Conservation (phyloP, 2,797 vertebrate species). For the Fratercula arctica region DNA sequence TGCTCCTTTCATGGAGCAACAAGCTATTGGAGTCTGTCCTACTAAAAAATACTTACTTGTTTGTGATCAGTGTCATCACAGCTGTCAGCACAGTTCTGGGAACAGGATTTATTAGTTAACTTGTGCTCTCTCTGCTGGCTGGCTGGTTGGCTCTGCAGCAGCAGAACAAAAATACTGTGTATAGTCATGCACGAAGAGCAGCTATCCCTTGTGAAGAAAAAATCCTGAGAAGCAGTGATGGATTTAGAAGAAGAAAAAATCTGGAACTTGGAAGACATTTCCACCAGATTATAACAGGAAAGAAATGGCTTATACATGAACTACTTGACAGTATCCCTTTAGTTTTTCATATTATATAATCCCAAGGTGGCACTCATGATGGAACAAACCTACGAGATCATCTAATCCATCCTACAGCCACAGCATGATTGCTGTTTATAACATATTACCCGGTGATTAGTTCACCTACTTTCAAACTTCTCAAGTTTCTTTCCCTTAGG, state of each 20-base stretch:
- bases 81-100: background rate
- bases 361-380: background rate
- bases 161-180: conserved; percentile 15
- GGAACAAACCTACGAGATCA: background rate
- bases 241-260: background rate
- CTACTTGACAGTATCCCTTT: conserved; percentile 24
- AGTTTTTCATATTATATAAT: background rate
- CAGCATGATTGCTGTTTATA: background rate
- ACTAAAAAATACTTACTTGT: conserved; percentile 20
- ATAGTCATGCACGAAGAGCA: background rate
- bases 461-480: background rate
- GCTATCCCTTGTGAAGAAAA: background rate
- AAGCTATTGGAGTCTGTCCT: background rate
- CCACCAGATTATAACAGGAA: background rate
- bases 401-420: background rate
- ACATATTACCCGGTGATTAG: background rate
- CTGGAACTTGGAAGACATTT: background rate
- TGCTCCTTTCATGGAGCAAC: background rate
- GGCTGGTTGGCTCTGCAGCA: conserved; percentile 40
- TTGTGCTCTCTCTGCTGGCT: conserved; percentile 44
- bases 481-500: background rate
- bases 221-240: background rate
- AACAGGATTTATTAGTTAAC: conserved; percentile 29
- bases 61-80: conserved; percentile 3
- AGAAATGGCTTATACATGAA: background rate